Percentiles rank a stretch among this genome's conserved stretches.
Conservation (phyloP, 2,797 vertebrate species). For the Thunnus albacares region DNA sequence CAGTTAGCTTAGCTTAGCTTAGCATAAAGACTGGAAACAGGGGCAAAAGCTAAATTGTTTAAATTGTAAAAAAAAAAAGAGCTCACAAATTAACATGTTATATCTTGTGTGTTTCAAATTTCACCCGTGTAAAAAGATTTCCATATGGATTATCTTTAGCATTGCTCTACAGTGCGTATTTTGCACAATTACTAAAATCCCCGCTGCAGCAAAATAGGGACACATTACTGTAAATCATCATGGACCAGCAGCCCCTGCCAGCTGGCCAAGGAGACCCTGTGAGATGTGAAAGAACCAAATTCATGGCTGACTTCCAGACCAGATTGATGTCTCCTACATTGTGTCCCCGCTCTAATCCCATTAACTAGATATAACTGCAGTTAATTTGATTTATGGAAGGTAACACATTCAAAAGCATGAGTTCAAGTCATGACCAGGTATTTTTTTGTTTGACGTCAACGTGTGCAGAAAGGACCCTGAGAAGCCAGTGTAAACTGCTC, state of each 20-base stretch:
- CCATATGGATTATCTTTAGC: slow-evolving; percentile 33
- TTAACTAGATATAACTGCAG: slow-evolving; percentile 76
- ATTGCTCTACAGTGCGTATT: slow-evolving; percentile 44
- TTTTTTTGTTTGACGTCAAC: slow-evolving; percentile 55
- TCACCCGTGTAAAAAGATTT: slow-evolving; percentile 9
- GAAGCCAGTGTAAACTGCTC: background rate
- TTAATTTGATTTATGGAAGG: slow-evolving; percentile 77
- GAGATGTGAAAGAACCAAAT: slow-evolving; percentile 72
- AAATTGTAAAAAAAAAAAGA: background rate
- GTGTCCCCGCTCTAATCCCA: slow-evolving; percentile 79
- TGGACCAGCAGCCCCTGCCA: slow-evolving; percentile 70
- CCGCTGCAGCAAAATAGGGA: slow-evolving; percentile 71
- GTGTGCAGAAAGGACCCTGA: slow-evolving; percentile 11
- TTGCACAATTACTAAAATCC: slow-evolving; percentile 55
- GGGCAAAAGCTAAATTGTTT: background rate
- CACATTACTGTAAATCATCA: slow-evolving; percentile 72
- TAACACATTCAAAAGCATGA: slow-evolving; percentile 71
- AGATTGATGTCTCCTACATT: slow-evolving; percentile 80
- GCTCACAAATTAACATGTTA: background rate
- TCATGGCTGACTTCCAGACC: slow-evolving; percentile 79
- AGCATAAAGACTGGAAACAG: slow-evolving; percentile 1
- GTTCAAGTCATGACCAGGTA: slow-evolving; percentile 74
- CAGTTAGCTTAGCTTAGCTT: background rate
- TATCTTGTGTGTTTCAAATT: background rate
- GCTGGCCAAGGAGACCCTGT: slow-evolving; percentile 78